phyloP scores from a whole-genome alignment of 2,797 vertebrate species.

The Periophthalmus magnuspinnatus region DNA sequence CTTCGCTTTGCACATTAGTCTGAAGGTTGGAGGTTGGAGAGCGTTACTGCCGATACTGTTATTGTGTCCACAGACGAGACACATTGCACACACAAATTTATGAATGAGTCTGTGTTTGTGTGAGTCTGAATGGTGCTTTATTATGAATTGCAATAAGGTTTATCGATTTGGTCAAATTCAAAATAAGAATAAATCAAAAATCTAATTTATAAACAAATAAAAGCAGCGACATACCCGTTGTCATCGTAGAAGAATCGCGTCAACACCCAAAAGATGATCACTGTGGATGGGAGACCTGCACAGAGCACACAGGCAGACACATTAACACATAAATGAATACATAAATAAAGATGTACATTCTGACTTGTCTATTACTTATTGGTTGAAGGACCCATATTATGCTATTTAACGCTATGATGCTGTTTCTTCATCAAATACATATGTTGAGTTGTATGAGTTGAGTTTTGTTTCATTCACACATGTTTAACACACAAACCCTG shows the following conservation, averaged over 20 bases:
- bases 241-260: conserved; percentile 82
- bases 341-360: background rate
- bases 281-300: conserved; percentile 81
- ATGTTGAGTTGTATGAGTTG: no score
- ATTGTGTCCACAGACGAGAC: background rate
- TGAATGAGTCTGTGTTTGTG: background rate
- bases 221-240: conserved; percentile 70
- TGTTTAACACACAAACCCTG: no score
- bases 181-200: background rate
- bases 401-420: no score
- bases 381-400: no score
- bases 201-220: background rate
- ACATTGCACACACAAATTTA: background rate
- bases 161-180: background rate
- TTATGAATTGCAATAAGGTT: background rate
- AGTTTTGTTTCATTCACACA: no score
- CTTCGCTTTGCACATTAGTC: background rate
- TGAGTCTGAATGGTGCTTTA: background rate
- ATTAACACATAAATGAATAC: background rate
- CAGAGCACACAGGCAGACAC: conserved; percentile 13
- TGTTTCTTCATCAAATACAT: no score
- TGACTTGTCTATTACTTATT: background rate
- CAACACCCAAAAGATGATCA: conserved; percentile 82
- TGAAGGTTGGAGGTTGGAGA: background rate
- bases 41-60: background rate